Evolutionary conservation across 2,888 invertebrate species (phyloP).

Genomic region (Troides aeacus): DNA sequence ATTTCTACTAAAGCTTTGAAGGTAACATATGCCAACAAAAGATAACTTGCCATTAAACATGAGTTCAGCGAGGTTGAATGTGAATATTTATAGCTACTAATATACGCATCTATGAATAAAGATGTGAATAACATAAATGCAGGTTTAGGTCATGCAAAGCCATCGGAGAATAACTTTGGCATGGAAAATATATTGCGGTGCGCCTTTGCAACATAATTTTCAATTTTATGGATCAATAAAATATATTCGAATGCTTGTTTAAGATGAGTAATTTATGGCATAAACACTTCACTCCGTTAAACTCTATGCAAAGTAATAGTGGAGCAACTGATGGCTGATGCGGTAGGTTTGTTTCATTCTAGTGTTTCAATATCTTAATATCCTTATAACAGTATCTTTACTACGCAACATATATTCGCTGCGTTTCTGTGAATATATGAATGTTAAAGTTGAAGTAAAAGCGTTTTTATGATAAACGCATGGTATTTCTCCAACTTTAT

Average conservation of each 20-base stretch:
- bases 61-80: no score
- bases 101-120: no score
- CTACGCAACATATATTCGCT: no score
- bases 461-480: no score
- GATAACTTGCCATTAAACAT: no score
- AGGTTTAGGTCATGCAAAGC: background rate
- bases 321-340: background rate
- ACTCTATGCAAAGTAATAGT: background rate
- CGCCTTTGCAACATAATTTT: conserved; percentile 44
- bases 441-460: no score
- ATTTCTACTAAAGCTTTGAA: no score
- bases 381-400: background rate
- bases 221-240: conserved; percentile 68
- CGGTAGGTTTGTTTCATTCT: background rate
- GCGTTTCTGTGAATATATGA: no score
- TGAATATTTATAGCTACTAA: no score
- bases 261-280: conserved; percentile 67
- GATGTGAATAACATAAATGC: background rate
- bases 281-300: conserved; percentile 3
- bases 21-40: no score
- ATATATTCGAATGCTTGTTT: conserved; percentile 70
- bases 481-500: no score
- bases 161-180: conserved; percentile 14
- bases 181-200: conserved; percentile 22
- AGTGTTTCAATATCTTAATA: background rate